Percentiles rank a stretch among this genome's conserved stretches.
Conservation (phyloP, 1,140 invertebrate species). For the Chlorops oryzae region DNA sequence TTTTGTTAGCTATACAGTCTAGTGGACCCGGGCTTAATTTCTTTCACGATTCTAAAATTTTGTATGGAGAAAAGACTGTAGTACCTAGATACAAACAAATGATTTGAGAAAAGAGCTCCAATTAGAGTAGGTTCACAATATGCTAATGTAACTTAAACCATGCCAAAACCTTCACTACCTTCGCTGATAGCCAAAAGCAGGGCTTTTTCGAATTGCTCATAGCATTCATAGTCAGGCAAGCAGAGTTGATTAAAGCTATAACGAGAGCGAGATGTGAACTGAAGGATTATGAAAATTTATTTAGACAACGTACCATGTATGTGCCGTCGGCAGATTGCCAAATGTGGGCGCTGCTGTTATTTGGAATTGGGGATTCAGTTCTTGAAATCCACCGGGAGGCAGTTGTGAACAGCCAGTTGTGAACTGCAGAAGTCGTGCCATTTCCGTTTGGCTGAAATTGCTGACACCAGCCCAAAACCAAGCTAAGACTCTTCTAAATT, state of each 20-base stretch:
- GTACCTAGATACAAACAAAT: too few relatives aligned
- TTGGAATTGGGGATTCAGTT: slow-evolving; percentile 85
- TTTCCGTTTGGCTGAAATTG: slow-evolving; percentile 88
- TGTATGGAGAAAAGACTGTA: too few relatives aligned
- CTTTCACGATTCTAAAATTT: too few relatives aligned
- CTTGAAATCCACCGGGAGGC: slow-evolving; percentile 81
- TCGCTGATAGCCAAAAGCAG: slow-evolving; percentile 88
- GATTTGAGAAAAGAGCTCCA: too few relatives aligned
- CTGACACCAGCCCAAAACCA: slow-evolving; percentile 94
- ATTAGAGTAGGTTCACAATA: too few relatives aligned
- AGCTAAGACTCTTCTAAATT: slow-evolving; percentile 76
- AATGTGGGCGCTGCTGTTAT: slow-evolving; percentile 83
- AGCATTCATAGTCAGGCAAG: slow-evolving; percentile 88
- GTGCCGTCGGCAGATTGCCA: slow-evolving; percentile 85
- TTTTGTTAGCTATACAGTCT: too few relatives aligned
- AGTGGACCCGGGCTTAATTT: too few relatives aligned
- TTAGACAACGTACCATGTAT: slow-evolving; percentile 68
- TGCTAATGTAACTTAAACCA: too few relatives aligned
- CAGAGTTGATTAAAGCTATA: slow-evolving; percentile 91
- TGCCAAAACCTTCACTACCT: slow-evolving; percentile 91
- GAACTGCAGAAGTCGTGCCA: slow-evolving; percentile 88
- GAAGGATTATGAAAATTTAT: slow-evolving; percentile 5
- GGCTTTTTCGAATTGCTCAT: slow-evolving; percentile 88
- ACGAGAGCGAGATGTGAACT: slow-evolving; percentile 8
- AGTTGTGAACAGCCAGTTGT: slow-evolving; percentile 90